Base-by-base conservation (phyloP, 1,140 invertebrate genomes). In the Eupeodes corollae region DNA sequence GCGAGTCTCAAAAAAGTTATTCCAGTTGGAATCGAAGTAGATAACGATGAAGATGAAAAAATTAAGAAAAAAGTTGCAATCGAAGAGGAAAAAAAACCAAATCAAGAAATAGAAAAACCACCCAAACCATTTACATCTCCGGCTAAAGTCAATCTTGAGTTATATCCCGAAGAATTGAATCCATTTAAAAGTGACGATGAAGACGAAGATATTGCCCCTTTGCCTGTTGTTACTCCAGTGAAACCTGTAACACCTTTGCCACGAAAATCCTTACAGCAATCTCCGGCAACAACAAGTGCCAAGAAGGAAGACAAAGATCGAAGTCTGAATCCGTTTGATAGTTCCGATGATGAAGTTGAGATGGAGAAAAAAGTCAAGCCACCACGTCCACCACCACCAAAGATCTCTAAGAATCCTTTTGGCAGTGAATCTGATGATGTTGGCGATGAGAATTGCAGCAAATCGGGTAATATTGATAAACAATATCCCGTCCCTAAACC, bases 131-230 rank as follows among this genome's bases (percentile, higher is more conserved):
- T 35, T 3, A n/a, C 19, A 11, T 41, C 39, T 37, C 49, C 46
- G 12, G 47, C 30, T 21, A 51, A 58, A 52, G 18, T 39, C 6
- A 47, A 52, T 32, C 32, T 38, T 5, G 47, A 54, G 16, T 46
- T 47, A 26, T 90, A 91, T 72, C 87, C 87, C 0, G 75, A 79
- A 40, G 76, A 83, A 52, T 69, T 90, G 42, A 91, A 91, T 75
- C 88, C 88, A 5, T 89, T 88, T 67, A 79, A 76, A 35, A 80
- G 81, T 44, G 79, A 81, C 26, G 73, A 77, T 9, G 75, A 77
- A n/a, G 70, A 71, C 35, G 67, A 58, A 31, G 46, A 54, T 33
- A 43, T 51, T 26, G 31, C 6, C 45, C 50, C 21, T 39, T 26
- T 26, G 8, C 21, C 21, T 3, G 21, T 26, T 26, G 21, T 26